Evolutionary conservation across 92 coral and sea anemone species (phyloP).

Genomic region (Hydrozoanthus gracilis): DNA sequence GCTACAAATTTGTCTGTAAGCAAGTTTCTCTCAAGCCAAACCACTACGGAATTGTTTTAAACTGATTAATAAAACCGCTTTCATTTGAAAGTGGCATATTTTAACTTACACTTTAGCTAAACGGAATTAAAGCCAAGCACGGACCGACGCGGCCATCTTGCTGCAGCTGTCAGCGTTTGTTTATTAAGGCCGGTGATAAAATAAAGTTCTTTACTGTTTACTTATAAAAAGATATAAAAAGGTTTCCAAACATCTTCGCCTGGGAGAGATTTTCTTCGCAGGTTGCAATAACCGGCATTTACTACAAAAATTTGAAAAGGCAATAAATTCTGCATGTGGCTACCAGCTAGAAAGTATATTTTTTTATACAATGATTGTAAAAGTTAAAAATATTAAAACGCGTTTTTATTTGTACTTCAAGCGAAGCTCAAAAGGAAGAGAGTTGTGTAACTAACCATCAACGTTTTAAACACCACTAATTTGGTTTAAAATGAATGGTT

Average conservation of each 20-base stretch:
- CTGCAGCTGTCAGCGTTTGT: neutral
- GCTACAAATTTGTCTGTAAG: too few relatives aligned
- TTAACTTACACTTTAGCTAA: neutral
- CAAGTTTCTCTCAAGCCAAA: too few relatives aligned
- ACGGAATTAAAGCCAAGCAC: neutral
- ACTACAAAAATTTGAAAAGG: neutral
- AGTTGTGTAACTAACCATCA: too few relatives aligned
- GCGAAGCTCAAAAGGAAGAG: neutral
- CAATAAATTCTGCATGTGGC: constrained; percentile 26
- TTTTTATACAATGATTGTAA: neutral
- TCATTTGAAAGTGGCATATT: neutral
- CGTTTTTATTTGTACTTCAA: neutral
- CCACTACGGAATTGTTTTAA: too few relatives aligned
- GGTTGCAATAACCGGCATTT: constrained; percentile 1
- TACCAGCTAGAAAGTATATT: constrained; percentile 11
- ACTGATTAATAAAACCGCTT: too few relatives aligned
- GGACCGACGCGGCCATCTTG: neutral
- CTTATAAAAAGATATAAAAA: neutral
- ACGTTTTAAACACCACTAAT: too few relatives aligned
- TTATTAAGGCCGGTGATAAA: neutral
- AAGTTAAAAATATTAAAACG: neutral
- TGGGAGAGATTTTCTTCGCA: constrained; percentile 1
- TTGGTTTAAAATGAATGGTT: too few relatives aligned
- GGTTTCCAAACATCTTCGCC: neutral
- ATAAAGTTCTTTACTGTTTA: neutral